Percentiles rank a stretch among this genome's conserved stretches.
Evolutionary conservation across 35 echinoderm and acorn worm species (phyloP).

Genomic region (Apostichopus japonicus): DNA sequence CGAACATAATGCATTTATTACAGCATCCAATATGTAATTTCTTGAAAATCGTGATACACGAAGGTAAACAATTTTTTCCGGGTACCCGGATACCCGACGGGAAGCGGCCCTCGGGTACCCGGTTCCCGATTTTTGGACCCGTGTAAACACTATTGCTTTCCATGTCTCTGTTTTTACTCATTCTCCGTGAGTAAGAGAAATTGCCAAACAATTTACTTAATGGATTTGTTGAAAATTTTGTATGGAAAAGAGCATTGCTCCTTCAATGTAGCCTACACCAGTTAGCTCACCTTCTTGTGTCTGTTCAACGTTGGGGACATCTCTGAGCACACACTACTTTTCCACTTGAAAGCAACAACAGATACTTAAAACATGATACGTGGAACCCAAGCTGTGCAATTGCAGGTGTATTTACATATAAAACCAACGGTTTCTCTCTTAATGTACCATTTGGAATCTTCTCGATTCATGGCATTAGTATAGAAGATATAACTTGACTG

Average conservation of each 20-base stretch:
- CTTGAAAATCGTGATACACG: too few relatives aligned
- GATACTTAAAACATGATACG: slow-evolving; percentile 25
- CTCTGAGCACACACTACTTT: slow-evolving; percentile 55
- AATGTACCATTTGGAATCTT: too few relatives aligned
- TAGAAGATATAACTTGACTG: too few relatives aligned
- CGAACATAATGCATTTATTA: too few relatives aligned
- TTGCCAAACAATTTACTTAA: slow-evolving; percentile 16
- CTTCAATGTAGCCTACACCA: slow-evolving; percentile 65
- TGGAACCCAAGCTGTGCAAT: slow-evolving; percentile 3
- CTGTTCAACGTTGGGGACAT: slow-evolving; percentile 59
- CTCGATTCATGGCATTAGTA: too few relatives aligned
- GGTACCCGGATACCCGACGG: too few relatives aligned
- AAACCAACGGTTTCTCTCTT: too few relatives aligned
- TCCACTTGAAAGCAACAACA: slow-evolving; percentile 58
- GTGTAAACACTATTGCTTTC: too few relatives aligned
- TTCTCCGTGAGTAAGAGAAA: slow-evolving; percentile 1
- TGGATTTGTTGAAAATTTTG: slow-evolving; percentile 44
- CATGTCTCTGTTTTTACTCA: slow-evolving; percentile 5
- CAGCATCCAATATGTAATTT: too few relatives aligned
- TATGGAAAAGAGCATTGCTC: slow-evolving; percentile 57
- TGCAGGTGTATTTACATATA: not conserved
- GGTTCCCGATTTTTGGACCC: too few relatives aligned
- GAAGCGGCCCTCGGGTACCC: too few relatives aligned
- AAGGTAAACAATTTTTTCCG: too few relatives aligned
- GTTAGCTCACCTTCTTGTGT: slow-evolving; percentile 31